These are phyloP conservation scores for Galbula dea DNA, from an alignment of 2,113 vertebrate genomes.

Conservation along the genomic window DNA sequence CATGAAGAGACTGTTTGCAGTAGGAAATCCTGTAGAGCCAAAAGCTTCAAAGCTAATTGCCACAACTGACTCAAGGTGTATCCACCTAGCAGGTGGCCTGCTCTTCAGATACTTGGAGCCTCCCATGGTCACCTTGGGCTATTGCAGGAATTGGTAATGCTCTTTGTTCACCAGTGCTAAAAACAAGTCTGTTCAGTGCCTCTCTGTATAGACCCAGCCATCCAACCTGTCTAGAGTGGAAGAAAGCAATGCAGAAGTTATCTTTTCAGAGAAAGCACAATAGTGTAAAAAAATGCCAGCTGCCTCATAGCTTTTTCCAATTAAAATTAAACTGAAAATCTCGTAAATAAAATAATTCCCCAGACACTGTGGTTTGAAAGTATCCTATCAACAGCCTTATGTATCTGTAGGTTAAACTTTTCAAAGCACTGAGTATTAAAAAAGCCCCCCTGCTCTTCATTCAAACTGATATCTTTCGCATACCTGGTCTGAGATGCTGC, in stretches of 20 bases:
- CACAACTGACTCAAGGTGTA: neutral
- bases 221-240: neutral
- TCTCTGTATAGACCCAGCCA: neutral
- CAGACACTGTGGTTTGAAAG: neutral
- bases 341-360: neutral
- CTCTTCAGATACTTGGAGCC: neutral
- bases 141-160: neutral
- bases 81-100: neutral
- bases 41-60: neutral
- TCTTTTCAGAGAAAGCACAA: neutral
- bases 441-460: neutral
- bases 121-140: neutral
- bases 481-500: neutral
- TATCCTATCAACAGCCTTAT: neutral
- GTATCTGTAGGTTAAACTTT: neutral
- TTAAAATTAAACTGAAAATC: neutral
- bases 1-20: neutral
- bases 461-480: neutral
- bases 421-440: neutral
- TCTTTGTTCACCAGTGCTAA: neutral
- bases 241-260: neutral
- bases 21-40: neutral
- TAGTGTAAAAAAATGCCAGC: neutral
- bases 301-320: neutral
- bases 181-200: fast-evolving